Conservation (phyloP, 2,888 invertebrate species). For the Nebria salina region DNA sequence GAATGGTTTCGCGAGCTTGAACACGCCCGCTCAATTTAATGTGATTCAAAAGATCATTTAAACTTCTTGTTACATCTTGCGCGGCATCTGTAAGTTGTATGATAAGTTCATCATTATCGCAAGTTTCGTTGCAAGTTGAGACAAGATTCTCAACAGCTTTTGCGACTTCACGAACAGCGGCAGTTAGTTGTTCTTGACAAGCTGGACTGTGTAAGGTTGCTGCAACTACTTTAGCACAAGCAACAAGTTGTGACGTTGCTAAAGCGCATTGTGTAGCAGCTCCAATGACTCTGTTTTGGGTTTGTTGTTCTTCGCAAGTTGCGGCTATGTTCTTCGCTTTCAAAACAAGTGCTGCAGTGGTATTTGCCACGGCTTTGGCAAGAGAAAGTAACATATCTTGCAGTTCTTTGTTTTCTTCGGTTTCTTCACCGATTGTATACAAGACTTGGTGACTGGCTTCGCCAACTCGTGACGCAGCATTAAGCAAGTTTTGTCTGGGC, state of each 20-base stretch:
- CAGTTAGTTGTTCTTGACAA: conserved; percentile 90
- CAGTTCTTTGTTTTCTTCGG: conserved; percentile 81
- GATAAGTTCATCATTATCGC: conserved; percentile 74
- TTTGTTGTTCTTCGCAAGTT: conserved; percentile 81
- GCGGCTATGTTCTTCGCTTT: conserved; percentile 97
- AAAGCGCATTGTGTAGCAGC: conserved; percentile 97
- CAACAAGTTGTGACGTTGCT: conserved; percentile 96
- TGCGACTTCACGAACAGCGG: conserved; percentile 93
- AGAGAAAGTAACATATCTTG: conserved; percentile 90
- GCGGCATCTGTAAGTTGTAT: conserved; percentile 87
- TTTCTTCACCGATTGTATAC: conserved; percentile 91
- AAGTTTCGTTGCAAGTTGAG: conserved; percentile 78
- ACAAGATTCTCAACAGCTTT: conserved; percentile 91
- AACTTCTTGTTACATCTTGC: conserved; percentile 84
- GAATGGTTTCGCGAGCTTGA: conserved; percentile 71
- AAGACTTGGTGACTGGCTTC: conserved; percentile 96
- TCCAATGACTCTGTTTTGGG: conserved; percentile 90
- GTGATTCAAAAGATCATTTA: conserved; percentile 90
- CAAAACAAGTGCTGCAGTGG: conserved; percentile 94
- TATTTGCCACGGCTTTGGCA: conserved; percentile 97
- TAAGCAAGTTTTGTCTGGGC: conserved; percentile 90
- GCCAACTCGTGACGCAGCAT: conserved; percentile 95
- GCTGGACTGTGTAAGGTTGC: conserved; percentile 83
- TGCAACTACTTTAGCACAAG: conserved; percentile 94
- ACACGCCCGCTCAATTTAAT: conserved; percentile 78